Conservation (phyloP, 2,113 vertebrate species). For the Gymnocephalus cernua region DNA sequence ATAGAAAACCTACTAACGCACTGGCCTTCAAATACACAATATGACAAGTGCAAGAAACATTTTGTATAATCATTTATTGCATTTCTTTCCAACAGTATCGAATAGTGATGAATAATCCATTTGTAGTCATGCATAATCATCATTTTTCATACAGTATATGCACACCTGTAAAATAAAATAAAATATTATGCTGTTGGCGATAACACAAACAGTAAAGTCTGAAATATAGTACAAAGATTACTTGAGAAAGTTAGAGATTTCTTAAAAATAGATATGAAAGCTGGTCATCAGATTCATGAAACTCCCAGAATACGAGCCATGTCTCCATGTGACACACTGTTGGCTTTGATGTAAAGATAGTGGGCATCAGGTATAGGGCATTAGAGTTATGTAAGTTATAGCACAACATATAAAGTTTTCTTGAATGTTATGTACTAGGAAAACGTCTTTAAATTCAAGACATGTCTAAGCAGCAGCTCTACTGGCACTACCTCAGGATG, state of each 20-base stretch:
- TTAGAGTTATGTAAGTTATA: no score
- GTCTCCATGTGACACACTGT: no score
- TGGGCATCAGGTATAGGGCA: no score
- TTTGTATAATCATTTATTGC: slow-evolving; percentile 23
- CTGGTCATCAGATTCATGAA: no score
- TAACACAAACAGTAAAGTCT: not conserved
- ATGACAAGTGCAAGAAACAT: not conserved
- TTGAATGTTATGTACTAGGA: no score
- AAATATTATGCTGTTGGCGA: slow-evolving; percentile 6
- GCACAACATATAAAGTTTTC: no score
- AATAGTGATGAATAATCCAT: not conserved
- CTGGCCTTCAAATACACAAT: not conserved
- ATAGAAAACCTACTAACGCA: not conserved
- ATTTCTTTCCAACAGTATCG: not conserved
- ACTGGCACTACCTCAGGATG: not conserved
- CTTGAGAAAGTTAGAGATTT: no score
- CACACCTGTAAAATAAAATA: not conserved
- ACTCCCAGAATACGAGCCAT: no score
- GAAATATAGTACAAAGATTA: not conserved
- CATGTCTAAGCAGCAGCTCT: not conserved
- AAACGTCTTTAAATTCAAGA: no score
- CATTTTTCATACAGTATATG: not conserved
- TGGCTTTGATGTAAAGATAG: no score
- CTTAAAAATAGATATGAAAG: no score
- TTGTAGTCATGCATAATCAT: not conserved